A percentile compares a stretch with the other conserved stretches of the same genome.
Evolutionary conservation across 2,797 vertebrate species (phyloP).

Genomic region (Ispidina picta): DNA sequence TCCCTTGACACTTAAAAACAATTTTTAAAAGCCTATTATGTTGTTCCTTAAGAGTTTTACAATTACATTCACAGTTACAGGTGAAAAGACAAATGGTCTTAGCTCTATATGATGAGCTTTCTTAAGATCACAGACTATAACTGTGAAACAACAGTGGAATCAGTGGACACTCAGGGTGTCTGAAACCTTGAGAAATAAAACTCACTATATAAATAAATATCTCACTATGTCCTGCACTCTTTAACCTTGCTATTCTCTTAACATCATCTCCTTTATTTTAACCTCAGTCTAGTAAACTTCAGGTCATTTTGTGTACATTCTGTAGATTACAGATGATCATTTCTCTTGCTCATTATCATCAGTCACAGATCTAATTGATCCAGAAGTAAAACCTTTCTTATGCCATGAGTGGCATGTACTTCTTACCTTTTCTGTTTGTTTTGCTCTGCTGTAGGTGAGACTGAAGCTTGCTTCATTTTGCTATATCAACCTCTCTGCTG

Average conservation of each 20-base stretch:
- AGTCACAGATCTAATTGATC: not conserved
- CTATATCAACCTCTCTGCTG: conserved; percentile 68
- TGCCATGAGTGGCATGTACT: not conserved
- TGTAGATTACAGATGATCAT: conserved; percentile 31
- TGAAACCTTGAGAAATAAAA: not conserved
- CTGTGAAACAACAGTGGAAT: not conserved
- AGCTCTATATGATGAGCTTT: conserved; percentile 3
- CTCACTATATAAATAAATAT: not conserved
- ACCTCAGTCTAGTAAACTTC: not conserved
- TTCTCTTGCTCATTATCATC: conserved; percentile 46
- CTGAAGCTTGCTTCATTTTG: conserved; percentile 60
- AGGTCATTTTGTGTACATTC: conserved; percentile 22
- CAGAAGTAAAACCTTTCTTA: conserved; percentile 1
- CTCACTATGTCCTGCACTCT: conserved; percentile 24
- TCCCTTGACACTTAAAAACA: not conserved
- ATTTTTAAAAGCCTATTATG: not conserved
- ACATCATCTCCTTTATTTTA: conserved; percentile 39
- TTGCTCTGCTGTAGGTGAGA: conserved; percentile 70
- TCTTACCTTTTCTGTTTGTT: conserved; percentile 51
- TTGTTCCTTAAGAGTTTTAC: not conserved
- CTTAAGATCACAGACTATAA: not conserved
- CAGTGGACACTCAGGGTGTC: not conserved
- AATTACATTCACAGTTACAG: not conserved
- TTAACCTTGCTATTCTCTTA: conserved; percentile 36
- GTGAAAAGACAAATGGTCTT: not conserved